Evolutionary conservation across 2,113 vertebrate species (phyloP).

Genomic region (Hystrix cristata): DNA sequence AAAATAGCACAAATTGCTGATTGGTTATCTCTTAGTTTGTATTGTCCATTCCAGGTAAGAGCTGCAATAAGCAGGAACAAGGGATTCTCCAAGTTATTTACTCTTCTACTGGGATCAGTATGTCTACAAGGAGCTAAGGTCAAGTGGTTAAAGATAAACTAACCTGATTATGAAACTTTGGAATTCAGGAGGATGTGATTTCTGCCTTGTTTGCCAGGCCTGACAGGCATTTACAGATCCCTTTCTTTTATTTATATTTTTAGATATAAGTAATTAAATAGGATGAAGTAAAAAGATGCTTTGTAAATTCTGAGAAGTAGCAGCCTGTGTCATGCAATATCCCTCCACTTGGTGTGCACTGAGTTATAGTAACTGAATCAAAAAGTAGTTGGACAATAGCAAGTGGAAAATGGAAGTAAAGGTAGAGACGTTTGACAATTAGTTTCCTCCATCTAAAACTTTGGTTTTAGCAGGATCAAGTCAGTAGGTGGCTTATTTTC

Average conservation of each 20-base stretch:
- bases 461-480: background rate
- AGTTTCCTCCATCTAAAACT: background rate
- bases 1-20: background rate
- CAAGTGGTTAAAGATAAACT: background rate
- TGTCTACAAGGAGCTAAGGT: background rate
- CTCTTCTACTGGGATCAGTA: background rate
- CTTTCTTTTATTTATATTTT: background rate
- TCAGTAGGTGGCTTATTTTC: slow-evolving; percentile 69
- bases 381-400: background rate
- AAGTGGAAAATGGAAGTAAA: slow-evolving; percentile 3
- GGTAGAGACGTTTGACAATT: background rate
- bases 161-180: background rate
- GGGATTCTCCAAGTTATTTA: background rate
- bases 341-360: background rate
- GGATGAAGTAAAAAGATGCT: background rate
- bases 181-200: background rate
- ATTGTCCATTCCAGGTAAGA: background rate
- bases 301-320: slow-evolving; percentile 43
- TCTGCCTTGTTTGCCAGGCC: too few species aligned
- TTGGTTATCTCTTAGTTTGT: background rate
- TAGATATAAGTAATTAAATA: slow-evolving; percentile 8
- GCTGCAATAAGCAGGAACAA: background rate
- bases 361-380: slow-evolving; percentile 7
- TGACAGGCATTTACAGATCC: background rate
- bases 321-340: background rate